phyloP scores from a whole-genome alignment of 1,140 invertebrate species.

The Bombus sibiricus region DNA sequence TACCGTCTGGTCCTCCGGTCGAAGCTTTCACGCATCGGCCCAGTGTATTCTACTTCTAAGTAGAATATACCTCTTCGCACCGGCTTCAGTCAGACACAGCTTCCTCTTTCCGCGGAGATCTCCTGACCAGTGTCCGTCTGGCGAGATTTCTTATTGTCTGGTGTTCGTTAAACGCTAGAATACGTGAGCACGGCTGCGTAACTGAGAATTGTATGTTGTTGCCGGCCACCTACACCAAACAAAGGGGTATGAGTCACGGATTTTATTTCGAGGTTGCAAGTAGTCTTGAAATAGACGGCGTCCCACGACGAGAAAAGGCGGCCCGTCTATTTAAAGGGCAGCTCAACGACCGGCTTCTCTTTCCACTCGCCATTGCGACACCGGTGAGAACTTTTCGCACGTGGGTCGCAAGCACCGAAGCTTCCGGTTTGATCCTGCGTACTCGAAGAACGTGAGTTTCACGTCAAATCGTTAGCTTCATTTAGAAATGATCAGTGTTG shows the following conservation, averaged over 20 bases:
- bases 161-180: not conserved
- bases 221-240: slow-evolving; percentile 41
- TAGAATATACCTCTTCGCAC: not conserved
- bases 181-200: slow-evolving; percentile 20
- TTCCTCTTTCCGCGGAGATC: not conserved
- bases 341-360: slow-evolving; percentile 22
- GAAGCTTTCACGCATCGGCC: too few species aligned
- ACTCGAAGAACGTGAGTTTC: too few species aligned
- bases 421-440: slow-evolving; percentile 23
- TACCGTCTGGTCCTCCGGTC: too few species aligned
- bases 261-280: slow-evolving; percentile 58
- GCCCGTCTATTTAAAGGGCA: slow-evolving; percentile 58
- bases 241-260: slow-evolving; percentile 53
- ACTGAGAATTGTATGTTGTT: slow-evolving; percentile 37
- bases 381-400: slow-evolving; percentile 18
- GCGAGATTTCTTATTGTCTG: slow-evolving; percentile 9
- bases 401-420: not conserved
- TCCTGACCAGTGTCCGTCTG: not conserved
- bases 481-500: not conserved
- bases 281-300: slow-evolving; percentile 56
- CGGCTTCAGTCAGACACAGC: not conserved
- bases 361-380: slow-evolving; percentile 41
- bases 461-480: not conserved
- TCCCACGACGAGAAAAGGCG: slow-evolving; percentile 52
- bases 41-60: not conserved